phyloP scores from a whole-genome alignment of 2,113 vertebrate species.

The Hoplias malabaricus region DNA sequence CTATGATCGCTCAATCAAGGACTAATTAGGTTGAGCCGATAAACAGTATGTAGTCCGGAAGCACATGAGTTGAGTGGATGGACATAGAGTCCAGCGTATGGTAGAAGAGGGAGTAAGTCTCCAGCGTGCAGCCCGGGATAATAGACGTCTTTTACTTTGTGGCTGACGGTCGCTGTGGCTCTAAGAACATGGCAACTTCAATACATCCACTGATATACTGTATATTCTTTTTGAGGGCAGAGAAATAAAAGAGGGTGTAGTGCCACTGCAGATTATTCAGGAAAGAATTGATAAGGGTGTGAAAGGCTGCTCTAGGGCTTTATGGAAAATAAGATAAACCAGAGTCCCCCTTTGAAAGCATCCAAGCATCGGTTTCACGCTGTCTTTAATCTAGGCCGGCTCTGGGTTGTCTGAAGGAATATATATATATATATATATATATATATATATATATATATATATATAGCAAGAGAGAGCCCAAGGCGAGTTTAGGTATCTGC shows the following conservation, averaged over 20 bases:
- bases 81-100: slow-evolving; percentile 1
- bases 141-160: neutral
- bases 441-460: slow-evolving; percentile 14
- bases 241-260: slow-evolving; percentile 36
- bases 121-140: neutral
- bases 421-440: slow-evolving; percentile 24
- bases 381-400: slow-evolving; percentile 50
- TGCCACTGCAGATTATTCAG: slow-evolving; percentile 48
- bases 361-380: slow-evolving; percentile 43
- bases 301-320: slow-evolving; percentile 43
- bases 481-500: slow-evolving; percentile 9
- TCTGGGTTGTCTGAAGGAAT: slow-evolving; percentile 36
- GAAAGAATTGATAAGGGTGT: slow-evolving; percentile 42
- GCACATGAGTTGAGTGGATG: neutral
- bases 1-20: slow-evolving; percentile 41
- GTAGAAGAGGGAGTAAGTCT: neutral
- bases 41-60: slow-evolving; percentile 16
- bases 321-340: slow-evolving; percentile 53
- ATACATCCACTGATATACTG: slow-evolving; percentile 8
- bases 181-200: slow-evolving; percentile 2
- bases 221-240: slow-evolving; percentile 31
- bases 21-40: slow-evolving; percentile 34
- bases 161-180: neutral
- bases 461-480: slow-evolving; percentile 11
- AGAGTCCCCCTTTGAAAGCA: slow-evolving; percentile 46